Conservation (phyloP, 2,888 invertebrate genomes). For the Drosophila pseudotakahashii region DNA sequence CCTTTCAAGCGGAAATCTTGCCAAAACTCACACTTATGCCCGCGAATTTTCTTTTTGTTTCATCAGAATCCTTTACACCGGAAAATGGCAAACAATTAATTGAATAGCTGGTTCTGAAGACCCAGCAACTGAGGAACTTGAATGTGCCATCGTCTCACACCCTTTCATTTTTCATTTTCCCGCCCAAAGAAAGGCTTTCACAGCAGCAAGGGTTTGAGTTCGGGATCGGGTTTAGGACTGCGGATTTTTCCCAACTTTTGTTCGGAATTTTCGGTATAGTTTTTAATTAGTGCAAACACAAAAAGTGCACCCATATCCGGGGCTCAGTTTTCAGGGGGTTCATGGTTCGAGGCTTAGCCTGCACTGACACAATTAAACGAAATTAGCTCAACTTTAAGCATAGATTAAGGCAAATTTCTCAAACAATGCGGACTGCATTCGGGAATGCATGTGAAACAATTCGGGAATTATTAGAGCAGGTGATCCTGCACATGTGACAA, state of each 20-base stretch:
- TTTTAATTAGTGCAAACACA: constrained; percentile 77
- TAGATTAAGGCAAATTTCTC: constrained; percentile 72
- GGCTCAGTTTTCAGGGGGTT: constrained; percentile 15
- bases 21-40: constrained; percentile 59
- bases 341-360: constrained; percentile 41
- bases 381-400: constrained; percentile 79
- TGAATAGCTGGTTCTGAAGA: constrained; percentile 41
- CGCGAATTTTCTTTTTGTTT: constrained; percentile 19
- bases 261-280: constrained; percentile 27
- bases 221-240: neutral
- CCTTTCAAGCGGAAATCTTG: constrained; percentile 29
- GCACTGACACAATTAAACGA: constrained; percentile 76
- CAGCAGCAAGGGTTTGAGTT: neutral
- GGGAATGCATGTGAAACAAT: constrained; percentile 18
- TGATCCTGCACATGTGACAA: constrained; percentile 16
- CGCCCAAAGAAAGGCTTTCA: constrained; percentile 38
- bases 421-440: constrained; percentile 26
- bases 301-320: constrained; percentile 47
- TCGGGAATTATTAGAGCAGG: constrained; percentile 70
- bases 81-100: constrained; percentile 69
- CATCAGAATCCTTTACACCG: constrained; percentile 42
- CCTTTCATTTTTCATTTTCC: constrained; percentile 48
- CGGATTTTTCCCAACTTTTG: constrained; percentile 37
- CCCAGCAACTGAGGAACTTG: neutral
- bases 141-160: constrained; percentile 58